These are phyloP conservation scores for Nycticorax nycticorax DNA, from an alignment of 2,113 vertebrate genomes.

Conservation along the genomic window DNA sequence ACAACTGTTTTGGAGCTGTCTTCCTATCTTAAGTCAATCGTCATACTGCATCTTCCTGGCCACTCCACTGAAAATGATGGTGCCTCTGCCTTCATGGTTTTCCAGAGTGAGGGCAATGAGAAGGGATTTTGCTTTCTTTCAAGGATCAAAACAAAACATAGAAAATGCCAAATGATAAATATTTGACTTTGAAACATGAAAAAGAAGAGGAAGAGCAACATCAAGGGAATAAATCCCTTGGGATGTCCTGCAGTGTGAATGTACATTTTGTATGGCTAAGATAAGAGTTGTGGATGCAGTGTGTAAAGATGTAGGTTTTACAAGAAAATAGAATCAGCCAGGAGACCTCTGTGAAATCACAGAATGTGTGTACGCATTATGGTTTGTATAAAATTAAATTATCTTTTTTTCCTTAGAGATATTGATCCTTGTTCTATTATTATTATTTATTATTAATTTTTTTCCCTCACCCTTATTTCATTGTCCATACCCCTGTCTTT, in stretches of 20 bases:
- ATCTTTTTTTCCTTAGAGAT: constrained; percentile 10
- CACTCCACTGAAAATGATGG: background rate
- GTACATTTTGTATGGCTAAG: background rate
- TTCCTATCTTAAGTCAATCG: background rate
- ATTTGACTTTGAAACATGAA: constrained; percentile 44
- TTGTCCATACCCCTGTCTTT: constrained; percentile 16
- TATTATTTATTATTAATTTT: background rate
- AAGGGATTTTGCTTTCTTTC: background rate
- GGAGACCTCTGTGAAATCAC: constrained; percentile 71
- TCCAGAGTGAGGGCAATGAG: background rate
- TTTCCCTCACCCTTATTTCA: constrained; percentile 21
- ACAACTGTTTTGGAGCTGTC: background rate
- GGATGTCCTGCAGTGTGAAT: background rate
- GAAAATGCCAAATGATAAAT: constrained; percentile 18
- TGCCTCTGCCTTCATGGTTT: background rate
- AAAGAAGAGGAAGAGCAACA: background rate
- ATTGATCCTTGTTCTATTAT: constrained; percentile 50
- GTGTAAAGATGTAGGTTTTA: constrained; percentile 28
- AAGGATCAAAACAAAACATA: background rate
- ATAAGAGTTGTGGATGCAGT: background rate
- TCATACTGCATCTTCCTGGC: background rate
- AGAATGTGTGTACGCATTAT: constrained; percentile 63
- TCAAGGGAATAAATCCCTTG: background rate
- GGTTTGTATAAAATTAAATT: constrained; percentile 70
- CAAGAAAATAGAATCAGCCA: constrained; percentile 10